Percentiles rank a stretch among this genome's conserved stretches.
phyloP scores from a whole-genome alignment of 2,888 invertebrate species.

The Linnaemya tessellans region DNA sequence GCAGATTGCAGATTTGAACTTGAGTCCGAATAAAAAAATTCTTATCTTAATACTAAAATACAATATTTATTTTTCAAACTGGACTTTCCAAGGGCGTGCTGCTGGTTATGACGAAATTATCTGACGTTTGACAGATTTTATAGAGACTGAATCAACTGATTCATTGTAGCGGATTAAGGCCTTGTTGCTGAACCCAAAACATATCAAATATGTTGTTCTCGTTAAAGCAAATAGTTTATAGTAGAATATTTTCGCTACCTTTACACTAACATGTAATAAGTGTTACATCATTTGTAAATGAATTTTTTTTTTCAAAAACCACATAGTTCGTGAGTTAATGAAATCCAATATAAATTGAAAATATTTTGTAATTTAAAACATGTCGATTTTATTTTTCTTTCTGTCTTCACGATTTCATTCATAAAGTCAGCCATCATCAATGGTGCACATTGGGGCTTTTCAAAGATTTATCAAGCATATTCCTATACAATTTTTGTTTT shows the following conservation, averaged over 20 bases:
- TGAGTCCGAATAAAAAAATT: too few relatives aligned
- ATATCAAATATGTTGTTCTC: neutral
- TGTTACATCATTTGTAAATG: conserved; percentile 21
- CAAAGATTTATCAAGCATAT: neutral
- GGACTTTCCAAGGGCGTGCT: neutral
- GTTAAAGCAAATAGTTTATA: neutral
- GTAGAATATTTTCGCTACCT: neutral
- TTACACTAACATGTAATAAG: neutral
- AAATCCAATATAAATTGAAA: conserved; percentile 40
- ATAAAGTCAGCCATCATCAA: conserved; percentile 40
- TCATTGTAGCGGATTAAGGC: neutral
- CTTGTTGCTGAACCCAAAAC: neutral
- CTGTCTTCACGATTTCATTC: conserved; percentile 43
- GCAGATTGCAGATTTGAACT: too few relatives aligned
- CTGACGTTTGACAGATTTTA: neutral
- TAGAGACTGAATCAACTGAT: neutral
- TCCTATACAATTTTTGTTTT: too few relatives aligned
- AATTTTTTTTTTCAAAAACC: conserved; percentile 13
- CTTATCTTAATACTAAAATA: too few relatives aligned
- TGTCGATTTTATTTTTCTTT: conserved; percentile 18
- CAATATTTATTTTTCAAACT: too few relatives aligned
- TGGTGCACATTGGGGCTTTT: neutral
- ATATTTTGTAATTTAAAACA: conserved; percentile 20
- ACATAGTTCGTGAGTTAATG: conserved; percentile 46
- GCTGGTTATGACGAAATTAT: neutral